Evolutionary conservation across 2,888 invertebrate species (phyloP).

Genomic region (Taphrorychus bicolor): DNA sequence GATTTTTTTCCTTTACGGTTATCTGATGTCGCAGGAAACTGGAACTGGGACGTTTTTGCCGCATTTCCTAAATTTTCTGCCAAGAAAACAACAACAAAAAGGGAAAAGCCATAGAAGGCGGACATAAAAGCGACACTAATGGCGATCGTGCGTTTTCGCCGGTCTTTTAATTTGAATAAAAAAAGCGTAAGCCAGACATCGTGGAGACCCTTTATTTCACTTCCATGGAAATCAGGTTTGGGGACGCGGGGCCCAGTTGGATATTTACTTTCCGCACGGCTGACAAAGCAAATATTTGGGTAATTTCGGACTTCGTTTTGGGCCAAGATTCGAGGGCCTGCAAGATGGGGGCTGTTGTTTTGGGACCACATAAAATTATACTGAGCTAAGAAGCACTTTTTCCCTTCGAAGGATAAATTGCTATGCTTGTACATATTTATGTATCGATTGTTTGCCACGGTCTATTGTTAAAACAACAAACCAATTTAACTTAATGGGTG

Average conservation of each 20-base stretch:
- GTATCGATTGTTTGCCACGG: too few species aligned
- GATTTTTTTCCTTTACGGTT: neutral
- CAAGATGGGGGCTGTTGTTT: neutral
- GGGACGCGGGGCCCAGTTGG: neutral
- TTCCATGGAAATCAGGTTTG: neutral
- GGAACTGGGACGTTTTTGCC: neutral
- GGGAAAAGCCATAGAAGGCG: neutral
- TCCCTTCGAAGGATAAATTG: too few species aligned
- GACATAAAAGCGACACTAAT: neutral
- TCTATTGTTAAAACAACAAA: too few species aligned
- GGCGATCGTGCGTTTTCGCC: neutral
- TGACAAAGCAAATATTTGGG: neutral
- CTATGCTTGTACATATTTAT: too few species aligned
- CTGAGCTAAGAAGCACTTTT: too few species aligned
- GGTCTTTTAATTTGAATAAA: neutral
- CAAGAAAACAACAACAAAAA: slow-evolving; percentile 1
- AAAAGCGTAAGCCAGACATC: slow-evolving; percentile 1
- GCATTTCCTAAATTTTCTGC: neutral
- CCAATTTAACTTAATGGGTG: too few species aligned
- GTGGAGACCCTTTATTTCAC: neutral
- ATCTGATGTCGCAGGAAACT: neutral
- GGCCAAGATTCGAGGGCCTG: neutral
- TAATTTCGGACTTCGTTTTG: neutral
- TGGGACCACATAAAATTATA: too few species aligned
- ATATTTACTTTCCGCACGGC: neutral